phyloP scores from a whole-genome alignment of 2,113 vertebrate genomes.

The Brachypteracias leptosomus region DNA sequence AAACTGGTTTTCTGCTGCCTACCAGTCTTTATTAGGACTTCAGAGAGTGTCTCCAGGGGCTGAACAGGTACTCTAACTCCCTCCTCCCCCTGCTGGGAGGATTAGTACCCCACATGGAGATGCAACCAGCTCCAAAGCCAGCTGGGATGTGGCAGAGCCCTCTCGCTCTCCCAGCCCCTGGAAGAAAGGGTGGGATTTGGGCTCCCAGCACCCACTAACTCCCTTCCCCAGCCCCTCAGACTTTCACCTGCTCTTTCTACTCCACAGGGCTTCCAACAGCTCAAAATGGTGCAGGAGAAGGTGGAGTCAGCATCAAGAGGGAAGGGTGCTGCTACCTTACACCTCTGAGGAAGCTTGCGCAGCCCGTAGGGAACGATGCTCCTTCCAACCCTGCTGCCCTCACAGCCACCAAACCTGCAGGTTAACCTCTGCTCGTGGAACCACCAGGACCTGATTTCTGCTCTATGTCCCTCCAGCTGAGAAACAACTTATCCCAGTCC shows the following conservation, averaged over 20 bases:
- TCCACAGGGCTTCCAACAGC: neutral
- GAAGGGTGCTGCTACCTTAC: neutral
- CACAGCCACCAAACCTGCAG: fast-evolving
- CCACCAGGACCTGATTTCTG: neutral
- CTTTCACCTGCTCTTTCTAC: neutral
- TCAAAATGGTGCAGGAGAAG: neutral
- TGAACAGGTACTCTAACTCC: neutral
- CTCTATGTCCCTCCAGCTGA: neutral
- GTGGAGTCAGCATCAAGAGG: neutral
- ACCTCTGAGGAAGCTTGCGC: neutral
- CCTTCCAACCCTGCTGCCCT: neutral
- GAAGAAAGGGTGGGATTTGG: neutral
- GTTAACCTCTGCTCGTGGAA: neutral
- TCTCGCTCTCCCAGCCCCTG: neutral
- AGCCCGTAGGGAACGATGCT: fast-evolving
- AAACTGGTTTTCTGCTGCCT: neutral
- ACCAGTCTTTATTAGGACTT: neutral
- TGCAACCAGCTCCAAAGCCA: neutral
- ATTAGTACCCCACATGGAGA: neutral
- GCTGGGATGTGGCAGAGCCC: neutral
- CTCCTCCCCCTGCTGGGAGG: neutral
- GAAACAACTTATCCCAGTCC: neutral
- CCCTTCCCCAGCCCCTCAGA: neutral
- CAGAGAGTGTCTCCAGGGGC: neutral
- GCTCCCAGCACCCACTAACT: fast-evolving